Evolutionary conservation across 2,888 invertebrate species (phyloP).

Genomic region (Cosmopolites sordidus): DNA sequence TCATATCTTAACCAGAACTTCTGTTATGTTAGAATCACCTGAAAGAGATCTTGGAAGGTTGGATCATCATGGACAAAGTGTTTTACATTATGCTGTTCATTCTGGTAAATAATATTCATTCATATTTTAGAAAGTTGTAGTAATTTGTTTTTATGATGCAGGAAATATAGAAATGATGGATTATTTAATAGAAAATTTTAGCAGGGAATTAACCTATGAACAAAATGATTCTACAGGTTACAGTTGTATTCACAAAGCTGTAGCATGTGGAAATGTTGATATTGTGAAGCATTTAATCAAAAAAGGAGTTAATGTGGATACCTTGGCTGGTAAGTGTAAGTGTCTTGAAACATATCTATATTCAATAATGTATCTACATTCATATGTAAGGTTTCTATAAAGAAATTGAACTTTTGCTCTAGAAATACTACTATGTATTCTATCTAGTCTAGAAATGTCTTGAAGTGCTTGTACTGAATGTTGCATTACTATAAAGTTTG

Average conservation of each 20-base stretch:
- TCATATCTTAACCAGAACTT: constrained; percentile 64
- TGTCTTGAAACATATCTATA: background rate
- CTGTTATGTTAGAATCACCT: constrained; percentile 43
- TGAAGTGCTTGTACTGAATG: no score
- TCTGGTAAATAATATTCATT: constrained; percentile 49
- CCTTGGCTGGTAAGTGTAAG: constrained; percentile 36
- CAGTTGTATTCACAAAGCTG: constrained; percentile 66
- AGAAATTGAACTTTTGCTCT: no score
- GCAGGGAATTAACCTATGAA: constrained; percentile 59
- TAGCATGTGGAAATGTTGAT: constrained; percentile 54
- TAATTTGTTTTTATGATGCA: no score
- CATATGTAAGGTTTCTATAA: no score
- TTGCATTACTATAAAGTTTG: no score
- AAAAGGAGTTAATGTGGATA: constrained; percentile 42
- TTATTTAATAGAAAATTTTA: constrained; percentile 44
- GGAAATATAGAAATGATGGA: constrained; percentile 55
- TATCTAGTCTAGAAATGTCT: no score
- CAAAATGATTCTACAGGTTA: constrained; percentile 61
- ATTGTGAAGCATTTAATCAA: constrained; percentile 48
- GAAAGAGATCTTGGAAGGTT: constrained; percentile 56
- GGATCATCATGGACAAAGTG: constrained; percentile 62
- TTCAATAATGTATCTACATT: no score
- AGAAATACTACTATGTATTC: no score
- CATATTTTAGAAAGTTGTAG: background rate
- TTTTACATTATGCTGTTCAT: constrained; percentile 70